Percentiles rank a stretch among this genome's conserved stretches.
These are phyloP conservation scores for Cydia strobilella DNA, from an alignment of 1,140 invertebrate genomes.

Conservation along the genomic window DNA sequence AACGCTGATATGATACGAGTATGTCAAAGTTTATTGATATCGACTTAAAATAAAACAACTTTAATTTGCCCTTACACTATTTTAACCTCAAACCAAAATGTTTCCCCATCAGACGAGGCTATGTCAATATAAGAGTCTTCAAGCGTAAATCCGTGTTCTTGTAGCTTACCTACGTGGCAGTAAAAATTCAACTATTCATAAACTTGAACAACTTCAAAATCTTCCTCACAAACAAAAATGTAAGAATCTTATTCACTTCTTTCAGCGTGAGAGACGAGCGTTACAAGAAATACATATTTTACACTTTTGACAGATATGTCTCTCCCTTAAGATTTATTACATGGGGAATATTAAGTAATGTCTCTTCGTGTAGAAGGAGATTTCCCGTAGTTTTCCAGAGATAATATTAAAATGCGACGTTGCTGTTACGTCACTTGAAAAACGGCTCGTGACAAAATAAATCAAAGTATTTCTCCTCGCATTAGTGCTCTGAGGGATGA, in stretches of 20 bases:
- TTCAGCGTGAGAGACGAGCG: conserved; percentile 52
- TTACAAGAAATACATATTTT: conserved; percentile 78
- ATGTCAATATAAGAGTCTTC: too few relatives aligned
- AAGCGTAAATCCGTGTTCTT: too few relatives aligned
- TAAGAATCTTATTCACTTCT: conserved; percentile 55
- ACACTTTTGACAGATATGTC: conserved; percentile 77
- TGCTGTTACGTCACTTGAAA: conserved; percentile 44
- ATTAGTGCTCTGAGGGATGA: conserved; percentile 29
- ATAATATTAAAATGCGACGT: conserved; percentile 52
- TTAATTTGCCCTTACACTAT: too few relatives aligned
- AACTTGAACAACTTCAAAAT: not conserved
- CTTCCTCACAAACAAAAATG: conserved; percentile 18
- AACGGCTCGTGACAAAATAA: conserved; percentile 48
- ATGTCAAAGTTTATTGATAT: too few relatives aligned
- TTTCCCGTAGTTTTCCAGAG: conserved; percentile 67
- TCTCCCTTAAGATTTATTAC: conserved; percentile 72
- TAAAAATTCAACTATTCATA: not conserved
- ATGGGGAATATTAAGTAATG: conserved; percentile 69
- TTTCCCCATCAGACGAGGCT: too few relatives aligned
- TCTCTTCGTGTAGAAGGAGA: conserved; percentile 53
- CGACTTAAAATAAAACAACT: too few relatives aligned
- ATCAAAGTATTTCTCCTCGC: conserved; percentile 47
- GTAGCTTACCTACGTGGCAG: too few relatives aligned
- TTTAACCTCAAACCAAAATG: too few relatives aligned
- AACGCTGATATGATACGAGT: too few relatives aligned